Evolutionary conservation across 2,113 vertebrate genomes (phyloP).

Genomic region (Ibidorhyncha struthersii): DNA sequence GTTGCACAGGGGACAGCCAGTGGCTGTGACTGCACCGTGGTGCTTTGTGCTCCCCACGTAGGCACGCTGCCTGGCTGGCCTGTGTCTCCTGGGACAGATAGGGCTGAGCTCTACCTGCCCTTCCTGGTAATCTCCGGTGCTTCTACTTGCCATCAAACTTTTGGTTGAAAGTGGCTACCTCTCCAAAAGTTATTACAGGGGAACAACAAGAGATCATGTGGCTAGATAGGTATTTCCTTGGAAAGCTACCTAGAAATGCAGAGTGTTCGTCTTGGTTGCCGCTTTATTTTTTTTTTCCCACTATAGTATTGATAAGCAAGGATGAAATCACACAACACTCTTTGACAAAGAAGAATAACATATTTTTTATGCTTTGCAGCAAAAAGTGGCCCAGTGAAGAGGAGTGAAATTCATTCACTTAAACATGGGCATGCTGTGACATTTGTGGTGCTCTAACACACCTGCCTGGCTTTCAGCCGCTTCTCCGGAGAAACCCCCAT

Average conservation of each 20-base stretch:
- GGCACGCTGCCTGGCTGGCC: neutral
- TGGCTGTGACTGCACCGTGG: neutral
- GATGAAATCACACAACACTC: neutral
- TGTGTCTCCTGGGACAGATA: neutral
- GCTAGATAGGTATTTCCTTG: neutral
- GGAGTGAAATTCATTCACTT: neutral
- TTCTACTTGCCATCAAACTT: neutral
- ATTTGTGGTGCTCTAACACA: neutral
- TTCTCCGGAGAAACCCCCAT: neutral
- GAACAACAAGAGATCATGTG: neutral
- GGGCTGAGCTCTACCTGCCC: neutral
- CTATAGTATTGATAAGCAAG: neutral
- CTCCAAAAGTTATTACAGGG: neutral
- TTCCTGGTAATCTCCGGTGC: neutral
- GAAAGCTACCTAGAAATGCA: neutral
- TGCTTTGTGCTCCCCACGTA: too few species aligned
- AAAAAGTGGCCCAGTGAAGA: neutral
- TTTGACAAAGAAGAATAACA: neutral
- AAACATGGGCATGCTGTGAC: neutral
- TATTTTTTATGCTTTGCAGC: neutral
- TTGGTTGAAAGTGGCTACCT: neutral
- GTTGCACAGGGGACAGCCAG: neutral
- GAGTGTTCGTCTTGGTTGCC: neutral
- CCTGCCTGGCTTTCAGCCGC: neutral
- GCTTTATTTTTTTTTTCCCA: neutral